Percentiles rank a stretch among this genome's conserved stretches.
Conservation (phyloP, 2,888 invertebrate species). For the Cacoxenus indagator region DNA sequence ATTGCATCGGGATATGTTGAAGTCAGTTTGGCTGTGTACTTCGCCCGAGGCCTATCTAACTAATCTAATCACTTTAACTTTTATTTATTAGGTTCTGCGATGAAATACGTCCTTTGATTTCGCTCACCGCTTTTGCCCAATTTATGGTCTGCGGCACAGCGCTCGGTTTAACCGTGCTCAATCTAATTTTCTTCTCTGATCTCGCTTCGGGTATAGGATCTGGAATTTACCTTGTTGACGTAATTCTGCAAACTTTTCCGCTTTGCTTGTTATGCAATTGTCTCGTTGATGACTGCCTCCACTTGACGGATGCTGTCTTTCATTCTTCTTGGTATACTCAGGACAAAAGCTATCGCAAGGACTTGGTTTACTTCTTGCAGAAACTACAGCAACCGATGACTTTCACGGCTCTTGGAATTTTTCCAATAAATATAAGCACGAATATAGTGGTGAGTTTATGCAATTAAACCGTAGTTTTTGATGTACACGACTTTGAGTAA, state of each 20-base stretch:
- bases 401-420: constrained; percentile 6
- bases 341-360: not conserved
- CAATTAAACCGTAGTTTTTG: not conserved
- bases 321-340: constrained; percentile 10
- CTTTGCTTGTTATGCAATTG: constrained; percentile 14
- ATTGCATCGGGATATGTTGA: constrained; percentile 6
- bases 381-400: constrained; percentile 15
- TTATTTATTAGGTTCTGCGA: not conserved
- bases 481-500: not conserved
- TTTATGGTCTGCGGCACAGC: constrained; percentile 6
- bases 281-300: constrained; percentile 10
- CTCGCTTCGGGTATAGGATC: not conserved
- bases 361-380: not conserved
- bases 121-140: not conserved
- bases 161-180: constrained; percentile 2
- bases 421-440: constrained; percentile 8
- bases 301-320: constrained; percentile 3
- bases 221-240: not conserved
- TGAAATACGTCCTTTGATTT: not conserved
- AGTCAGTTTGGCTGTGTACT: not conserved
- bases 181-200: constrained; percentile 5
- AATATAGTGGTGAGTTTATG: constrained; percentile 5
- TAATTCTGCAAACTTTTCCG: constrained; percentile 6
- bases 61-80: not conserved
- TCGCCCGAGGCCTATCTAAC: not conserved